A percentile compares a stretch with the other conserved stretches of the same genome.
These are phyloP conservation scores for Romanomermis culicivorax DNA, from an alignment of 2,888 invertebrate species.

Conservation along the genomic window DNA sequence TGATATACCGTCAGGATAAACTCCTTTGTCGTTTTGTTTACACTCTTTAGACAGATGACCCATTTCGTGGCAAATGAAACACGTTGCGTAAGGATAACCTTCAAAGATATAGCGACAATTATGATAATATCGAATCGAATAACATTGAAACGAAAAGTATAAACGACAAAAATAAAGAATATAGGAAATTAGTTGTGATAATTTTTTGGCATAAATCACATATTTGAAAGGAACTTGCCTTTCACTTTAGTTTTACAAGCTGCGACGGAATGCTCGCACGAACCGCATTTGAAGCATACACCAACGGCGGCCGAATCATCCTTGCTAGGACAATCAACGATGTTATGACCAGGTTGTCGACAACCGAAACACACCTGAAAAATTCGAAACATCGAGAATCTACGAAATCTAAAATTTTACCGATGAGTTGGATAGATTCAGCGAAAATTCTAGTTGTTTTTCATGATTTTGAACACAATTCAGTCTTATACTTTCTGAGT, in stretches of 20 bases:
- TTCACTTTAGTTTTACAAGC: too few relatives aligned
- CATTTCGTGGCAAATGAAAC: slow-evolving; percentile 64
- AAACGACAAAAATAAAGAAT: too few relatives aligned
- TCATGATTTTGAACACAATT: too few relatives aligned
- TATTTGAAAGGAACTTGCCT: too few relatives aligned
- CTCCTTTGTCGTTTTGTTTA: slow-evolving; percentile 61
- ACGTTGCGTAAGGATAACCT: slow-evolving; percentile 56
- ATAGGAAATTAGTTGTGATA: too few relatives aligned
- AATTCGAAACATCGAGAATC: slow-evolving; percentile 6
- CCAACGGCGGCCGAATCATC: slow-evolving; percentile 31
- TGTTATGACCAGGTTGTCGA: slow-evolving; percentile 51
- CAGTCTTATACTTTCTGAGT: neutral
- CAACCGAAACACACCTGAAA: slow-evolving; percentile 53
- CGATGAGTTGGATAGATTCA: neutral
- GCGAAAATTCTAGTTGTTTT: too few relatives aligned
- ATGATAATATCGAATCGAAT: too few relatives aligned
- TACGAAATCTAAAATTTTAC: neutral
- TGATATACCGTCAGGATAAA: slow-evolving; percentile 64
- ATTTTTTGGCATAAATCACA: too few relatives aligned
- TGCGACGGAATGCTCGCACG: slow-evolving; percentile 69
- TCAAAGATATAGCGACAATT: slow-evolving; percentile 25
- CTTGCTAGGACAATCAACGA: slow-evolving; percentile 54
- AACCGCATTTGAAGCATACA: slow-evolving; percentile 70
- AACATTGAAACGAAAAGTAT: too few relatives aligned
- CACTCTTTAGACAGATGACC: slow-evolving; percentile 72